These are phyloP conservation scores for Desmophyllum pertusum DNA, from an alignment of 92 coral and sea anemone species.

Conservation along the genomic window DNA sequence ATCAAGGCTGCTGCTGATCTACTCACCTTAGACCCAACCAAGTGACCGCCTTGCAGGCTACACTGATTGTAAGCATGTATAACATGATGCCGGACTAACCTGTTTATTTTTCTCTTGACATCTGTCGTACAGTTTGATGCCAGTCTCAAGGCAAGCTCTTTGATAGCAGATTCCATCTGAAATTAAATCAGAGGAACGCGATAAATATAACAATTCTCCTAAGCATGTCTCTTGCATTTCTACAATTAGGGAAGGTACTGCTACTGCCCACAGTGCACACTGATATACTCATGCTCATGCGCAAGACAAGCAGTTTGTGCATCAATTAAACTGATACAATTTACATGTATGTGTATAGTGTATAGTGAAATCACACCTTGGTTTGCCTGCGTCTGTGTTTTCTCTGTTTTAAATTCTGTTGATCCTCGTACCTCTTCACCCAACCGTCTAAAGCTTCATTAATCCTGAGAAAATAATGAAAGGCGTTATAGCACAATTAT, in stretches of 20 bases:
- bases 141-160: slow-evolving; percentile 67
- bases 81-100: slow-evolving; percentile 26
- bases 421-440: slow-evolving; percentile 67
- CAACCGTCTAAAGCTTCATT: slow-evolving; percentile 76
- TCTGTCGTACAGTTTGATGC: slow-evolving; percentile 71
- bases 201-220: not conserved
- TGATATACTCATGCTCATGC: no score
- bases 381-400: slow-evolving; percentile 50
- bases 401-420: slow-evolving; percentile 52
- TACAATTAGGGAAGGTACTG: not conserved
- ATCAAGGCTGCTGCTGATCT: no score
- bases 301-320: no score
- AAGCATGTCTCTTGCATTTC: no score
- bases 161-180: slow-evolving; percentile 66
- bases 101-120: slow-evolving; percentile 57
- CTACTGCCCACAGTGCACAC: no score
- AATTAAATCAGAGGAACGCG: not conserved
- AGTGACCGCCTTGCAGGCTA: not conserved
- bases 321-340: no score
- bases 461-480: slow-evolving; percentile 40
- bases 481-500: not conserved
- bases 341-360: not conserved
- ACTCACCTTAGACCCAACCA: not conserved
- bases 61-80: no score
- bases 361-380: slow-evolving; percentile 45